Evolutionary conservation across 2,888 invertebrate species (phyloP), one percentile per base, ranked within the genome.

Genomic region (Caradrina clavipalpis): DNA sequence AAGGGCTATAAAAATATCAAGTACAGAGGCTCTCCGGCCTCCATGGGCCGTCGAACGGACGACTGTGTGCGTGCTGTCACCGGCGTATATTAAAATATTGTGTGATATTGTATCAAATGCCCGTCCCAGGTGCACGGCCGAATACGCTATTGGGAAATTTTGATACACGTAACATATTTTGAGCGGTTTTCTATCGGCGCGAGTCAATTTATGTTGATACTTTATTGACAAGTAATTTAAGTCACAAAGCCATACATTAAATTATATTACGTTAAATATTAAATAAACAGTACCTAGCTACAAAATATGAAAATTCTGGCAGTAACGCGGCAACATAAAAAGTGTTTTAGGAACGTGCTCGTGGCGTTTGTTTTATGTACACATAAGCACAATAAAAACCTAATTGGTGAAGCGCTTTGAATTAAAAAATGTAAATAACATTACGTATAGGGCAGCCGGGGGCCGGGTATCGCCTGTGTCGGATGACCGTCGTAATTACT

Each of bases 1-100:
- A 88, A 90, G 84, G 90, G 91, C 92, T 89, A 93, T 94, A 94
- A 95, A 95, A 95, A 94, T 94, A 94, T 95, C 93, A 93, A 92
- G 92, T 91, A 92, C 93, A 94, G 92, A 85, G 80, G 65, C 68
- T 58, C 86, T 83, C 74, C 47, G 59, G 70, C 67, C 68, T 80
- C 81, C 86, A 86, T 78, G 82, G 86, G 84, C 82, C 82, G 79
- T 56, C 65, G 73, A 76, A 79, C 81, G 78, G 78, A 69, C 68
- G 60, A 59, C 73, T 76, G 81, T 83, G 83, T 83, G 82, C 76
- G 83, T 83, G 83, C 86, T 92, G 90, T 90, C 89, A 90, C 81
- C 86, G 82, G 73, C 83, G 86, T 89, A 91, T 91, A 92, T 92
- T 91, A 90, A 92, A 91, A 92, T 89, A 89, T 91, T 84, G 86